Base-by-base conservation (phyloP, 2,888 invertebrate species). In the Antitype chi region DNA sequence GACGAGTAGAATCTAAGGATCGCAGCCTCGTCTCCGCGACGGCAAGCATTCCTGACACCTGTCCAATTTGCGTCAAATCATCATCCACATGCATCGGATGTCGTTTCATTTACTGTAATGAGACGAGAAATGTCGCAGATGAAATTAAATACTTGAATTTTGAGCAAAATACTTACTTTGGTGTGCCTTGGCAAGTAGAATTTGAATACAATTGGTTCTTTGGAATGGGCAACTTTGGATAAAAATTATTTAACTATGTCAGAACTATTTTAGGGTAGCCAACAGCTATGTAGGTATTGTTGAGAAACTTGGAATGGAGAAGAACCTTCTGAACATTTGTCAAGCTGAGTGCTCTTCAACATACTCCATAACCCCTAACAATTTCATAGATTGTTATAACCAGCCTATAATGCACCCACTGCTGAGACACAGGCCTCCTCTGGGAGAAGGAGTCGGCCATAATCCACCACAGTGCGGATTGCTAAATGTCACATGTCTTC, bases 31-130 rank as follows among this genome's bases (percentile, higher is more conserved):
- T 80, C 82, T 80, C 84, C 73, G 25, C 74, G 66, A 73, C 81
- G 70, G 73, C 82, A 70, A 59, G 81, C 82, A 83, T 83, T 83
- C 89, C 89, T 89, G 94, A 93, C 94, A 94, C 93, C 94, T 94
- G 94, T 94, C 94, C 94, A 94, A 94, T 94, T 94, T 94, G 94
- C 93, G 94, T 94, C 94, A 92, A 89, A 90, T 90, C 90, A 87
- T 91, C 90, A 89, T 87, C 85, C 88, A 80, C 87, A 81, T 90
- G 92, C 90, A 90, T 87, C 88, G 87, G 86, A 90, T 89, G 87
- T 86, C 89, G 86, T 90, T 89, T 91, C 89, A 91, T 91, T 89
- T 87, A 78, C 86, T 77, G 81, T 89, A 89, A 91, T 91, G 88
- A 90, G 77, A 63, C 77, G 78, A 76, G 69, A 66, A 87, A 64